Conservation (phyloP, 2,888 invertebrate genomes). For the Drosophila atripex region DNA sequence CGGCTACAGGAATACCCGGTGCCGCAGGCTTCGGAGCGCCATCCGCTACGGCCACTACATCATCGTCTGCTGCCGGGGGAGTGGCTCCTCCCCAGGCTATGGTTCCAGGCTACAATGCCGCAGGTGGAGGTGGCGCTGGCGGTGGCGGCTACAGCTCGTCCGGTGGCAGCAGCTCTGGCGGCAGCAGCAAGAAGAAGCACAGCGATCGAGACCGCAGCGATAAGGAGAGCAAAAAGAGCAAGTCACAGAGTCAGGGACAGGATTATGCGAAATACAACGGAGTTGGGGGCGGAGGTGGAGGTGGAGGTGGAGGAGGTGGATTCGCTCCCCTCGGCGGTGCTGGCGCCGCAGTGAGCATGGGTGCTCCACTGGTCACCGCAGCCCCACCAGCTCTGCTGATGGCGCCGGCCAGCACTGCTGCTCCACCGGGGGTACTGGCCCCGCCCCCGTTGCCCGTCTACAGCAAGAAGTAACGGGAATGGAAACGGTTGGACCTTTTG, state of each 20-base stretch:
- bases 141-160: slow-evolving; percentile 37
- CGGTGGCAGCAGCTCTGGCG: slow-evolving; percentile 31
- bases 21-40: slow-evolving; percentile 42
- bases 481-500: slow-evolving; percentile 22
- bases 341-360: slow-evolving; percentile 61
- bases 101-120: slow-evolving; percentile 25
- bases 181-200: slow-evolving; percentile 80
- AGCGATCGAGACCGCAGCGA: slow-evolving; percentile 82
- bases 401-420: slow-evolving; percentile 11
- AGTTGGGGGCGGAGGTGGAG: slow-evolving; percentile 26
- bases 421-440: slow-evolving; percentile 23
- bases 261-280: slow-evolving; percentile 81
- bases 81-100: slow-evolving; percentile 7
- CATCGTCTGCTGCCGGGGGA: slow-evolving; percentile 2
- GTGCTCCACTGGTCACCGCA: slow-evolving; percentile 20
- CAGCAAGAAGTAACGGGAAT: slow-evolving; percentile 60
- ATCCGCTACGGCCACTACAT: slow-evolving; percentile 16
- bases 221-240: slow-evolving; percentile 81
- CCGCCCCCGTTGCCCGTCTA: slow-evolving; percentile 61
- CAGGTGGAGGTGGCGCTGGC: neutral
- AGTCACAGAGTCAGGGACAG: slow-evolving; percentile 71
- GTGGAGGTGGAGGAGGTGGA: slow-evolving; percentile 21
- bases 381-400: slow-evolving; percentile 30
- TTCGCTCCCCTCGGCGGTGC: slow-evolving; percentile 67
- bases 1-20: slow-evolving; percentile 39